Percentiles rank a stretch among this genome's conserved stretches.
phyloP scores from a whole-genome alignment of 2,797 vertebrate genomes.

The Rhincodon typus region DNA sequence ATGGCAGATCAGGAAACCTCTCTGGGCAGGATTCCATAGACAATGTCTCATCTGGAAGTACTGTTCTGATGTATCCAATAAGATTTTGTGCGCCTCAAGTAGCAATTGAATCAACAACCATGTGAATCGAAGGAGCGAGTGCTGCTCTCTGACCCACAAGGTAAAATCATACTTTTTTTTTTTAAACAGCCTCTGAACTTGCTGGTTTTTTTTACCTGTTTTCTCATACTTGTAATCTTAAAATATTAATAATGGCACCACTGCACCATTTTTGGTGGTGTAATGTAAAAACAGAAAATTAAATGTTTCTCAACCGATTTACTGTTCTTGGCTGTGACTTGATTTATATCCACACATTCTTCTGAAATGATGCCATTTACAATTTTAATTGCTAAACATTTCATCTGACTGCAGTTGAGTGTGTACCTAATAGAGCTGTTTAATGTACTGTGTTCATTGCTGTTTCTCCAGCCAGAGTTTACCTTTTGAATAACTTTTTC shows the following conservation, averaged over 20 bases:
- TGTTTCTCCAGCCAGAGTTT: background rate
- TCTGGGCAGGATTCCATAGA: too few relatives aligned
- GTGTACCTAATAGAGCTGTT: slow-evolving; percentile 8
- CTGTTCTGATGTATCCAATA: background rate
- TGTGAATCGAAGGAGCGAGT: too few relatives aligned
- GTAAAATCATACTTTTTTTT: background rate
- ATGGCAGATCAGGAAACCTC: too few relatives aligned
- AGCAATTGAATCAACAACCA: background rate
- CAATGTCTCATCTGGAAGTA: background rate
- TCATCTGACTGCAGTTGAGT: background rate
- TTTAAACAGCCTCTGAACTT: background rate
- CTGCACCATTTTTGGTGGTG: too few relatives aligned
- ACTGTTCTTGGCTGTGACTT: background rate
- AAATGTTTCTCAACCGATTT: background rate
- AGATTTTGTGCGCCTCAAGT: background rate
- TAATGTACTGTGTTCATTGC: background rate
- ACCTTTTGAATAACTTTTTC: background rate
- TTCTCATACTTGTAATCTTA: background rate
- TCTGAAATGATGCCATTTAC: background rate
- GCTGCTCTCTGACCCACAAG: background rate
- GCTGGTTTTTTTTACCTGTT: background rate
- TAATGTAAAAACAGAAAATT: background rate
- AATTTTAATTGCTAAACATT: slow-evolving; percentile 19
- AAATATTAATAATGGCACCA: background rate
- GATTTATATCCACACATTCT: background rate